A percentile compares a stretch with the other conserved stretches of the same genome.
Evolutionary conservation across 2,888 invertebrate species (phyloP).

Genomic region (Agrochola macilenta): DNA sequence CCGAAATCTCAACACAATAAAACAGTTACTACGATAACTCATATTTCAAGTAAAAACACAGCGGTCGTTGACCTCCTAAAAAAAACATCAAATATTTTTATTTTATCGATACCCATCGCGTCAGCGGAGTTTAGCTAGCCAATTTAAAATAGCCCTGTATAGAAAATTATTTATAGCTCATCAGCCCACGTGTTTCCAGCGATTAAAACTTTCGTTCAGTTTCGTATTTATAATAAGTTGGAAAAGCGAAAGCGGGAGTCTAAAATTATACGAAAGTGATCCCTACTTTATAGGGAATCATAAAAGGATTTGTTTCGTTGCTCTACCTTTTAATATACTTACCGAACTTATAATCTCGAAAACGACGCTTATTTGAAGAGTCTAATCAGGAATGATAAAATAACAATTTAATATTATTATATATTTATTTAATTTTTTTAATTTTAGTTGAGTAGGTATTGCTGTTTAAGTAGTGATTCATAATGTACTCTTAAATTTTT

Average conservation of each 20-base stretch:
- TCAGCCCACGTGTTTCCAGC: slow-evolving; percentile 19
- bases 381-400: background rate
- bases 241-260: slow-evolving; percentile 10
- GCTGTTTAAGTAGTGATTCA: background rate
- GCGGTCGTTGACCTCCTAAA: no score
- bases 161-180: background rate
- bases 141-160: background rate
- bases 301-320: slow-evolving; percentile 44
- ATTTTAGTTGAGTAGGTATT: background rate
- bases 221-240: slow-evolving; percentile 53
- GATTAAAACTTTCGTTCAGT: slow-evolving; percentile 47
- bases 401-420: background rate
- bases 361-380: slow-evolving; percentile 14
- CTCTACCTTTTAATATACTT: slow-evolving; percentile 24
- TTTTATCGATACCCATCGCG: background rate
- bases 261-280: slow-evolving; percentile 47
- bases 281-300: slow-evolving; percentile 29
- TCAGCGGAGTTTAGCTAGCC: background rate
- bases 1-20: no score
- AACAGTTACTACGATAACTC: no score
- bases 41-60: no score
- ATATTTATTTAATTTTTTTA: background rate
- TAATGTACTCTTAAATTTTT: background rate
- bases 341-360: slow-evolving; percentile 19
- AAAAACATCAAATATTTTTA: background rate